phyloP scores from a whole-genome alignment of 2,113 vertebrate genomes.

The Chaenogobius annularis region DNA sequence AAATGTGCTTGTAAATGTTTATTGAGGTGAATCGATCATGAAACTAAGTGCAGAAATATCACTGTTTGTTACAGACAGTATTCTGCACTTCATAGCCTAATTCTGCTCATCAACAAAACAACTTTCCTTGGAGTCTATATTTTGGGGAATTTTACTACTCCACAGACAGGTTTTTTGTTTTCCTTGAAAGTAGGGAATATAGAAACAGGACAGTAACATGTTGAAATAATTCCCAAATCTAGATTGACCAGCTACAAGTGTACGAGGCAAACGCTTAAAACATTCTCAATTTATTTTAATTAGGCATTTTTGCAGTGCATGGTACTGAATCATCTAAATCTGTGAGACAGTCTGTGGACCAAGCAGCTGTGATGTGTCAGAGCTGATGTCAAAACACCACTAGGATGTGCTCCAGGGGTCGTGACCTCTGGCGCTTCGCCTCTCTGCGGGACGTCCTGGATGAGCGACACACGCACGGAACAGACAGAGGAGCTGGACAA shows the following conservation, averaged over 20 bases:
- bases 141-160: no score
- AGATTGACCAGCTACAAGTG: neutral
- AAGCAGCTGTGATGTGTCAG: slow-evolving; percentile 45
- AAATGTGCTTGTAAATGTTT: no score
- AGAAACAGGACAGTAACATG: neutral
- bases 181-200: no score
- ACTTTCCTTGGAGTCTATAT: no score
- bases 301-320: neutral
- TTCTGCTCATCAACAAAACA: no score
- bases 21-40: no score
- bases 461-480: slow-evolving; percentile 29
- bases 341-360: slow-evolving; percentile 5
- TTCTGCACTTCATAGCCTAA: no score
- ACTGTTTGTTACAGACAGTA: no score
- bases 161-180: no score
- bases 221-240: neutral
- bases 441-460: slow-evolving; percentile 44
- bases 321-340: neutral
- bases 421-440: slow-evolving; percentile 34
- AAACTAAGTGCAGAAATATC: no score
- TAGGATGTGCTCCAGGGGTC: slow-evolving; percentile 25
- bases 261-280: neutral
- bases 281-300: neutral
- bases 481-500: slow-evolving; percentile 23
- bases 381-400: slow-evolving; percentile 26